These are phyloP conservation scores for Diplodus sargus DNA, from an alignment of 2,797 vertebrate genomes.

Conservation along the genomic window DNA sequence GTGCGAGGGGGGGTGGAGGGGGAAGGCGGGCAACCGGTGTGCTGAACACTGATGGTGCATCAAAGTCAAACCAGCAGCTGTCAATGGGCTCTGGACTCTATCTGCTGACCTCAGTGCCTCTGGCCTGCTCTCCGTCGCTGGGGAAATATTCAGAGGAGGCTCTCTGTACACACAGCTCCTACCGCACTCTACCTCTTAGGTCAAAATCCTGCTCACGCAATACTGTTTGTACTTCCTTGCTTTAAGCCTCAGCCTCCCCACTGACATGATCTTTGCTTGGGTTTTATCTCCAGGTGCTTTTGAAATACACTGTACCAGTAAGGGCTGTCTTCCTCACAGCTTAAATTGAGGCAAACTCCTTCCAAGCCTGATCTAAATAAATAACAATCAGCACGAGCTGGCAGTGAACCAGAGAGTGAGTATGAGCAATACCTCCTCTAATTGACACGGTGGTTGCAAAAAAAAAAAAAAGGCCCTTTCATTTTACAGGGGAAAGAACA, in stretches of 20 bases:
- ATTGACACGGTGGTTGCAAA: constrained; percentile 63
- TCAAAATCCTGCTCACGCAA: constrained; percentile 57
- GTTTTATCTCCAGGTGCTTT: constrained; percentile 54
- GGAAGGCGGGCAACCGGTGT: constrained; percentile 40
- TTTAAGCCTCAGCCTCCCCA: constrained; percentile 57
- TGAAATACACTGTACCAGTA: constrained; percentile 36
- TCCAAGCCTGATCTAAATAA: constrained; percentile 63
- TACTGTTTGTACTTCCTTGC: constrained; percentile 64
- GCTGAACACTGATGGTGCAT: constrained; percentile 82
- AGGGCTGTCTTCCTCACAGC: constrained; percentile 24
- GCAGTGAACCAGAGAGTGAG: constrained; percentile 60
- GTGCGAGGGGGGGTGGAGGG: constrained; percentile 56
- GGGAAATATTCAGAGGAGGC: constrained; percentile 75
- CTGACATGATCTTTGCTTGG: constrained; percentile 47
- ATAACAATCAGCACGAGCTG: constrained; percentile 66
- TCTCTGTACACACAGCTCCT: constrained; percentile 61
- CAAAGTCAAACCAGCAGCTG: constrained; percentile 84
- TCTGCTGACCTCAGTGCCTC: constrained; percentile 77
- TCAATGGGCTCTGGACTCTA: constrained; percentile 79
- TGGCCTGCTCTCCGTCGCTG: constrained; percentile 62
- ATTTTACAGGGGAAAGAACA: constrained; percentile 70
- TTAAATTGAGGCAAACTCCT: constrained; percentile 49
- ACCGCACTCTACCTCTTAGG: constrained; percentile 52
- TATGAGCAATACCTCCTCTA: constrained; percentile 67
- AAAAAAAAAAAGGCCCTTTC: constrained; percentile 53